Percentiles rank a stretch among this genome's conserved stretches.
phyloP scores from a whole-genome alignment of 2,888 invertebrate genomes.

The Athalia circularis region DNA sequence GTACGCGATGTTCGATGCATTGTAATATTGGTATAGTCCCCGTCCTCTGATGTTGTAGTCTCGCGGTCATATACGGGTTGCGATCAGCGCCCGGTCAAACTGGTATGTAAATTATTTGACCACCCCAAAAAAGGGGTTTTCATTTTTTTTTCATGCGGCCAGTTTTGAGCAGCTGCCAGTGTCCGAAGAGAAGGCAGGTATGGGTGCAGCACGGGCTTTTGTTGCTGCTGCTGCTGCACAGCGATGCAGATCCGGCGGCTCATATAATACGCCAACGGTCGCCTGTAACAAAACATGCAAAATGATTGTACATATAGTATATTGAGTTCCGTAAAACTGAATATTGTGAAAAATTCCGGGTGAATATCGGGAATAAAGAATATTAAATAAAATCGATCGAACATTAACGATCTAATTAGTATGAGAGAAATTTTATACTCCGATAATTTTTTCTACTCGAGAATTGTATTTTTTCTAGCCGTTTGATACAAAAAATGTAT shows the following conservation, averaged over 20 bases:
- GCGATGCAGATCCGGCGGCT: not conserved
- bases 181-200: slow-evolving; percentile 21
- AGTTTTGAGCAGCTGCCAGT: slow-evolving; percentile 42
- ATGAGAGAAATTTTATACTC: too few relatives aligned
- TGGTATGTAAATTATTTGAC: slow-evolving; percentile 60
- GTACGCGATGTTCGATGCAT: not conserved
- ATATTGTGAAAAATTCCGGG: too few relatives aligned
- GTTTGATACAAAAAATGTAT: slow-evolving; percentile 1
- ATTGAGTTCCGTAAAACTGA: too few relatives aligned
- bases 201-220: slow-evolving; percentile 32
- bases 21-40: slow-evolving; percentile 5
- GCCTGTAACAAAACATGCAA: too few relatives aligned
- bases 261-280: too few relatives aligned
- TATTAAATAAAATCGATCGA: too few relatives aligned
- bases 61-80: slow-evolving; percentile 22
- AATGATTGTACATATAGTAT: too few relatives aligned
- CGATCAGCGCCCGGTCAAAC: slow-evolving; percentile 54
- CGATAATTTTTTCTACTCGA: not conserved
- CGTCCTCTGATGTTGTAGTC: not conserved
- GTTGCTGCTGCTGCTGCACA: slow-evolving; percentile 17
- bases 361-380: too few relatives aligned
- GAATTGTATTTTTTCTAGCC: not conserved
- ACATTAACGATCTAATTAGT: too few relatives aligned
- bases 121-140: slow-evolving; percentile 50
- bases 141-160: slow-evolving; percentile 36